These are phyloP conservation scores for Caenorhabditis sinica DNA, from an alignment of 2,888 invertebrate genomes.

Conservation along the genomic window DNA sequence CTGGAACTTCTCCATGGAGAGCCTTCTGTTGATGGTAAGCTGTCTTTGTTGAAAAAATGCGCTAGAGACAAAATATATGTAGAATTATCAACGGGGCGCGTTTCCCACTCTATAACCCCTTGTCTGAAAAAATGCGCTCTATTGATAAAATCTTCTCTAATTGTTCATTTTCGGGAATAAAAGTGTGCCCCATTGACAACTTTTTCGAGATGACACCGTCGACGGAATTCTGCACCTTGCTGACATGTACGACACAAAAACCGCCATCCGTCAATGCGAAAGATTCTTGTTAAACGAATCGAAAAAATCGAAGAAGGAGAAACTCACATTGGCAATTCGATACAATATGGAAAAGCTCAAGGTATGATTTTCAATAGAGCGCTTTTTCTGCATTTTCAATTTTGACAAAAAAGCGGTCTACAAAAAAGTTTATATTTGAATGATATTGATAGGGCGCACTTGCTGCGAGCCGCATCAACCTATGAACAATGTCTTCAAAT, in stretches of 20 bases:
- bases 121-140: too few species aligned
- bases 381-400: too few species aligned
- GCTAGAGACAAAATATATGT: too few species aligned
- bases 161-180: too few species aligned
- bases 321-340: neutral
- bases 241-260: neutral
- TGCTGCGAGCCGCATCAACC: too few species aligned
- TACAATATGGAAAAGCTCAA: neutral
- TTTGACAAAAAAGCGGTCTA: too few species aligned
- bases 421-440: too few species aligned
- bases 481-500: neutral
- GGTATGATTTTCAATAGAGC: neutral
- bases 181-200: too few species aligned
- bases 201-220: neutral
- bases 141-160: too few species aligned
- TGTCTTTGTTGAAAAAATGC: too few species aligned
- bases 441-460: too few species aligned
- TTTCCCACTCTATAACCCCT: too few species aligned
- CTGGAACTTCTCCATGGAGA: slow-evolving; percentile 1
- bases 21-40: neutral
- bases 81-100: neutral
- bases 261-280: neutral
- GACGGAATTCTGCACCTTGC: neutral
- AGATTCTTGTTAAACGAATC: neutral
- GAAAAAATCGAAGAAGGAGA: neutral